Evolutionary conservation across 2,888 invertebrate genomes (phyloP), one percentile per base, ranked within the genome.

Genomic region (Melanophora roralis): DNA sequence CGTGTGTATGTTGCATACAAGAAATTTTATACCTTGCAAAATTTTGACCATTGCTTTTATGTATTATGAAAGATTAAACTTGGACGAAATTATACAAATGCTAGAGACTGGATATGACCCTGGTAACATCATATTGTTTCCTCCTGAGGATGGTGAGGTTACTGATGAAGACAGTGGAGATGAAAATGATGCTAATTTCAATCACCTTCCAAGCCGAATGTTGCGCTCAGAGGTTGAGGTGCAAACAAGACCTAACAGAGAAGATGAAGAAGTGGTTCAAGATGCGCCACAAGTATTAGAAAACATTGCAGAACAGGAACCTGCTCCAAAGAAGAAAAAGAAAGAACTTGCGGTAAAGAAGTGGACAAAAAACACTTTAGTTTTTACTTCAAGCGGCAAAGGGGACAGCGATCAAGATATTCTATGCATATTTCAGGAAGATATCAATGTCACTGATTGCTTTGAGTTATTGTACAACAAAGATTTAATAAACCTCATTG

Each of bases 71-170:
- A 76, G 71, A 38, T 72, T 77, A 68, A 77, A 45, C 9, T 77
- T 77, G 67, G 55, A 68, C 64, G 77, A 77, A 38, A 81, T 81
- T 81, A 14, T 36, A 34, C 60, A 65, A 34, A 71, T 57, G 51
- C 69, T 80, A 59, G 21, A 71, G 11, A 40, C 45, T 38, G 81
- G 19, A 43, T 57, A 77, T 12, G 77, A 73, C 62, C 59, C 62
- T 45, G 72, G 51, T 19, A 76, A 79, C 32, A 80, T 80, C 65
- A 69, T 78, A 57, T 81, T 81, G 55, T 71, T 77, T 74, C 81
- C 77, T 77, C 74, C 77, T 27, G 81, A 79, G 49, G 78, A 83
- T 81, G 83, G 60, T 53, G 53, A 34, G 60, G 81, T 77, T 21
- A 79, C 71, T 40, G 80, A 78, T 16, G 80, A 75, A 74, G 78